A percentile compares a stretch with the other conserved stretches of the same genome.
These are phyloP conservation scores for Pipistrellus kuhlii DNA, from an alignment of 2,797 vertebrate species.

Conservation along the genomic window DNA sequence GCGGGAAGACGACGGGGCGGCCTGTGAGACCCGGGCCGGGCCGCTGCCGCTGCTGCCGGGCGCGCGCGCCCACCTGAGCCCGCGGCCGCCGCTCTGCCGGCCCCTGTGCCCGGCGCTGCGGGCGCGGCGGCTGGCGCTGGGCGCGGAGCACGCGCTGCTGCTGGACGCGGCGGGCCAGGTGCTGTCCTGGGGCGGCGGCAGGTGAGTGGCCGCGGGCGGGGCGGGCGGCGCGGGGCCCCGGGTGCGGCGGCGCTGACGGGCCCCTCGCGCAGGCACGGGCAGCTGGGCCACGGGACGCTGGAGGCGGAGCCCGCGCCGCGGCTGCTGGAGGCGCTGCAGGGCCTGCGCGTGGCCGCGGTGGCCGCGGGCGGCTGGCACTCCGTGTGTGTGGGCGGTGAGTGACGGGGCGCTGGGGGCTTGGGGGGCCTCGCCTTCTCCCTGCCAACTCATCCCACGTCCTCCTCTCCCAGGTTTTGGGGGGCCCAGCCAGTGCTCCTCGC, in stretches of 20 bases:
- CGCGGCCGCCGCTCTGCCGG: constrained; percentile 88
- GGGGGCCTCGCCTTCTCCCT: too few species aligned
- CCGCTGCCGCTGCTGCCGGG: constrained; percentile 90
- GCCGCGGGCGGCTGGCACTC: constrained; percentile 96
- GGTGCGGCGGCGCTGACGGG: not conserved
- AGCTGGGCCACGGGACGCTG: constrained; percentile 94
- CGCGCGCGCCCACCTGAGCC: constrained; percentile 88
- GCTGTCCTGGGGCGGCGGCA: constrained; percentile 93
- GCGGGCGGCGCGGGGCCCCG: too few species aligned
- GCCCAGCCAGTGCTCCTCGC: too few species aligned
- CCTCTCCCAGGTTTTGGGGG: too few species aligned
- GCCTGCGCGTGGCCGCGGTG: constrained; percentile 89
- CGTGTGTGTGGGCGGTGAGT: constrained; percentile 91
- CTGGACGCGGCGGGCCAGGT: constrained; percentile 88
- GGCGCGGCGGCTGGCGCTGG: constrained; percentile 89
- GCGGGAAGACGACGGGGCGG: not conserved
- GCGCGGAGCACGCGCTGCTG: constrained; percentile 91
- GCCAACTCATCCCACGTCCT: too few species aligned
- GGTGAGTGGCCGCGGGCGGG: constrained; percentile 85
- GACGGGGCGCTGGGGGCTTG: not conserved
- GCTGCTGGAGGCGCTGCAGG: constrained; percentile 92
- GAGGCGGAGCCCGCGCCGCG: constrained; percentile 89
- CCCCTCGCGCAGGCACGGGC: constrained; percentile 91
- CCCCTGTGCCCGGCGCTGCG: constrained; percentile 86
- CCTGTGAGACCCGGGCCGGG: constrained; percentile 20